Evolutionary conservation across 2,888 invertebrate species (phyloP).

Genomic region (Sarcophaga carnaria): DNA sequence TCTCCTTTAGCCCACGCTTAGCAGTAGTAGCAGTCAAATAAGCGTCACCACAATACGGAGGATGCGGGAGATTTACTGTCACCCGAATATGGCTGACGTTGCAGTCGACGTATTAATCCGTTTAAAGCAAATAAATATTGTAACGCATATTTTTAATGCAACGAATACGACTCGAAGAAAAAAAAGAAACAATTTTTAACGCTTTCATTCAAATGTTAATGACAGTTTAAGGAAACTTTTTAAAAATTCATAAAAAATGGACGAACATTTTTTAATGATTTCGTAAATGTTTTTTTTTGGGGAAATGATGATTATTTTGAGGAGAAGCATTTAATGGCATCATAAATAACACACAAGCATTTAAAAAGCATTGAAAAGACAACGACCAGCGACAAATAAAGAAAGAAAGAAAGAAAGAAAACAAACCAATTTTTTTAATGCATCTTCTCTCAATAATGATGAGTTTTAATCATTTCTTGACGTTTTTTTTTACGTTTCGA

Average conservation of each 20-base stretch:
- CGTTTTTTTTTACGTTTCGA: not conserved
- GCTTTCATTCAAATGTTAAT: not conserved
- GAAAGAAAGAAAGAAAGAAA: too few relatives aligned
- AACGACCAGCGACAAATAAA: too few relatives aligned
- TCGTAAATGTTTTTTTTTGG: conserved; percentile 20
- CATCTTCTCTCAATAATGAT: conserved; percentile 61
- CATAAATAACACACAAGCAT: conserved; percentile 59
- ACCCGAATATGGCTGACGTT: too few relatives aligned
- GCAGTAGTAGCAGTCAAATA: too few relatives aligned
- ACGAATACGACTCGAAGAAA: too few relatives aligned
- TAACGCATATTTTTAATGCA: too few relatives aligned
- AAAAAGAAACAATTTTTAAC: too few relatives aligned
- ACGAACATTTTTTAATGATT: conserved; percentile 9
- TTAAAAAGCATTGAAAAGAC: conserved; percentile 9
- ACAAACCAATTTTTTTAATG: conserved; percentile 39
- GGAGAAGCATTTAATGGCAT: conserved; percentile 48
- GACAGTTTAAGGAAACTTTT: not conserved
- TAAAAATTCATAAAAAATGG: not conserved
- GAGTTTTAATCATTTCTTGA: conserved; percentile 69
- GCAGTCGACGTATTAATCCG: too few relatives aligned
- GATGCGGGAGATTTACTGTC: too few relatives aligned
- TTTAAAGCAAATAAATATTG: too few relatives aligned
- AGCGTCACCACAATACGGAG: too few relatives aligned
- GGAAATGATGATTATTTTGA: not conserved
- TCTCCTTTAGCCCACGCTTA: too few relatives aligned